These are phyloP conservation scores for Paramormyrops hopkinsi DNA, from an alignment of 2,797 vertebrate genomes.

Conservation along the genomic window DNA sequence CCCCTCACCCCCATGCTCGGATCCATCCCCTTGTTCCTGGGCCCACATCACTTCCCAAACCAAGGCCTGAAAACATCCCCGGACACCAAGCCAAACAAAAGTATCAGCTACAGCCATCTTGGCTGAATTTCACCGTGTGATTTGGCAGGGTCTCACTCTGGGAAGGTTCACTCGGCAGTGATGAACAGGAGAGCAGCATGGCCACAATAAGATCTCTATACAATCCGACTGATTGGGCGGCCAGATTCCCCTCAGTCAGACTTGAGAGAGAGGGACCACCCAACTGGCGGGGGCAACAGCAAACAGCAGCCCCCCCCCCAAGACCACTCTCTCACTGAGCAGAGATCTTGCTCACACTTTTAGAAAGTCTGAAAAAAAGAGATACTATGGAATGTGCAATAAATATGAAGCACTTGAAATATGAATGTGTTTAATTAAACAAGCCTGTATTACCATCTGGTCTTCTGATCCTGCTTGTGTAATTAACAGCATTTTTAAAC, in stretches of 20 bases:
- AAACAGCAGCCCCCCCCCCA: not conserved
- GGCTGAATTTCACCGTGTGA: not conserved
- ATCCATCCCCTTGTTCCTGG: not conserved
- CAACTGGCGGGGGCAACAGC: not conserved
- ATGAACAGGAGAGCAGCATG: not conserved
- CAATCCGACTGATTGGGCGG: not conserved
- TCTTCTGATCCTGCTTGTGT: constrained; percentile 39
- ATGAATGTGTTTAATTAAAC: constrained; percentile 53
- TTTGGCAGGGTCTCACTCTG: not conserved
- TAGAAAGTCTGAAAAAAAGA: not conserved
- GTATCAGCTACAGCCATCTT: not conserved
- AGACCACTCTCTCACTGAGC: constrained; percentile 3
- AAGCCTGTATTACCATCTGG: constrained; percentile 44
- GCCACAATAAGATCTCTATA: not conserved
- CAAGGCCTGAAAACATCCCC: not conserved
- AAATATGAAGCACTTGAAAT: constrained; percentile 44
- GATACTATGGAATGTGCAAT: constrained; percentile 11
- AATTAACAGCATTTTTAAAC: constrained; percentile 37
- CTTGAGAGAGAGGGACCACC: not conserved
- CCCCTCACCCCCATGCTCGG: not conserved
- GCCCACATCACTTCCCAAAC: not conserved
- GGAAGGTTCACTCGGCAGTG: not conserved
- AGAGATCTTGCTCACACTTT: not conserved
- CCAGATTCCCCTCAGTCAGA: constrained; percentile 7
- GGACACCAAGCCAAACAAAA: not conserved